Base-by-base conservation (phyloP, 2,888 invertebrate species). In the Tromatobia lineatoria region DNA sequence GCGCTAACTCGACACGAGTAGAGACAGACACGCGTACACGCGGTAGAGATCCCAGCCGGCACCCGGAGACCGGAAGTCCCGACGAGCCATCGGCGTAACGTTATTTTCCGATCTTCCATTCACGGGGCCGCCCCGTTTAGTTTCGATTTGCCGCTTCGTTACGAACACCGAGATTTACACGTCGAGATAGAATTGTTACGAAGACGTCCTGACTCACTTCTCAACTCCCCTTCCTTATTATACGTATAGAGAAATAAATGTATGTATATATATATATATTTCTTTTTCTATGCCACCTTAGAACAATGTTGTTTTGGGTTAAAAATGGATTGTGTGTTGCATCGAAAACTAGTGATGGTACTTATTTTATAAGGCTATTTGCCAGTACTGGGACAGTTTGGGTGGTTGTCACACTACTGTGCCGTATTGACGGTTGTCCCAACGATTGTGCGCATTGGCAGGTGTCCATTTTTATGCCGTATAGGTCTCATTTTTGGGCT, bases 141-240 rank as follows among this genome's bases (percentile, higher is more conserved):
- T 91, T 92, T 92, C 91, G 92, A 92, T 92, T 92, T 92, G 91
- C 92, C 91, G 92, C 90, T 92, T 91, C 92, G 92, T 92, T 92
- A 92, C 91, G 90, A 90, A 88, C 89, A 88, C 85, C 82, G 91
- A 92, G 92, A 92, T 92, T 91, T 91, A 92, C 91, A 91, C 91
- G 89, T 82, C 70, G 87, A 90, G 92, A 92, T 92, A 92, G 89
- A 90, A 92, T 92, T 92, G 91, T 91, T 91, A 84, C 88, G 83
- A 85, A 79, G 76, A 85, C 85, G 83, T 83, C 79, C 85, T 82
- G 75, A 79, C 83, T 77, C 77, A 71, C 69, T 67, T 82, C 85
- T 79, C 85, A 67, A 74, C 79, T 81, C 77, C 73, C 76, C 52
- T 69, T 42, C 52, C 70, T 76, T 74, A 13, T 25, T 3, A 6